These are phyloP conservation scores for Papilio demoleus DNA, from an alignment of 2,888 invertebrate species.

Conservation along the genomic window DNA sequence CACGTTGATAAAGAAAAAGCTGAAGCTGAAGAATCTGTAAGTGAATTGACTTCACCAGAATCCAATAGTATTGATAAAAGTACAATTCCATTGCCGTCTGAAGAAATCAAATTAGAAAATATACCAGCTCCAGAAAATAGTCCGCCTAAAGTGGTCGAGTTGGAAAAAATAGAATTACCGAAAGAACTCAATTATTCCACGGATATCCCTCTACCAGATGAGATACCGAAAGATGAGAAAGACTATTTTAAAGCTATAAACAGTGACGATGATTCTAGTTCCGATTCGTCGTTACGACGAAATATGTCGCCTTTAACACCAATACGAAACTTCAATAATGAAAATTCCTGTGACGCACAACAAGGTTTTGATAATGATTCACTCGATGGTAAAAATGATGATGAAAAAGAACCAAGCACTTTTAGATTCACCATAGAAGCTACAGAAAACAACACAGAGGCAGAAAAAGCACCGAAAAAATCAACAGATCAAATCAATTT, in stretches of 20 bases:
- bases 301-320: constrained; percentile 80
- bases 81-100: constrained; percentile 62
- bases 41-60: constrained; percentile 63
- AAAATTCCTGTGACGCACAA: constrained; percentile 78
- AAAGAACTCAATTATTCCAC: constrained; percentile 46
- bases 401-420: constrained; percentile 66
- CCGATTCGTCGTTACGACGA: constrained; percentile 71
- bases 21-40: constrained; percentile 80
- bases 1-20: constrained; percentile 66
- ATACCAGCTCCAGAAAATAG: constrained; percentile 62
- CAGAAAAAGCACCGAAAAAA: constrained; percentile 60
- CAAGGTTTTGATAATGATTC: constrained; percentile 74
- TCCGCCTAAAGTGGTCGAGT: constrained; percentile 67
- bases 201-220: constrained; percentile 67
- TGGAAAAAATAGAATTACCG: constrained; percentile 46
- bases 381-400: constrained; percentile 57
- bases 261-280: constrained; percentile 74
- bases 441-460: constrained; percentile 60
- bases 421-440: constrained; percentile 74
- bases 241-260: constrained; percentile 68
- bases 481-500: constrained; percentile 60
- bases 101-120: constrained; percentile 71
- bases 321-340: constrained; percentile 76
- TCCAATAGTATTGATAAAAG: constrained; percentile 65
- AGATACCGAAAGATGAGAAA: constrained; percentile 55